Evolutionary conservation across 2,888 invertebrate genomes (phyloP).

Genomic region (Metacarcinus magister): DNA sequence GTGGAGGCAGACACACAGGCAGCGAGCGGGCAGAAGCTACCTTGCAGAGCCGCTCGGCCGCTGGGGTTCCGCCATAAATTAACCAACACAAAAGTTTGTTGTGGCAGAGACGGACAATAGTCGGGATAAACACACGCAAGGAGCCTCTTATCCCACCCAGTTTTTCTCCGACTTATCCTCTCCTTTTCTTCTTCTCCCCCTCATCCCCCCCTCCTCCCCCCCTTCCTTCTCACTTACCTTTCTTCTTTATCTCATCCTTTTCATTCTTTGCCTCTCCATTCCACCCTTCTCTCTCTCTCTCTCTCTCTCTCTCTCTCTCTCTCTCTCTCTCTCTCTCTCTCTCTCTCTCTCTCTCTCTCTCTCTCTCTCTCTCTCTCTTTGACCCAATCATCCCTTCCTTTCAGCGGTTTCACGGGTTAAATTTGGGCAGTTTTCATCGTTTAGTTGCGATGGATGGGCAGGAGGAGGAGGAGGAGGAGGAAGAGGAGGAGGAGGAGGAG

Average conservation of each 20-base stretch:
- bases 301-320: constrained; percentile 16
- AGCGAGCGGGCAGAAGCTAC: background rate
- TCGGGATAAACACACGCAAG: constrained; percentile 76
- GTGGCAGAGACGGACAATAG: constrained; percentile 77
- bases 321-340: background rate
- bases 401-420: background rate
- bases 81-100: constrained; percentile 78
- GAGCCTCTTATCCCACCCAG: constrained; percentile 52
- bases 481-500: background rate
- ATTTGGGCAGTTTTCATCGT: constrained; percentile 29
- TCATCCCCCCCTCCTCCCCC: background rate
- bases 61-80: constrained; percentile 75
- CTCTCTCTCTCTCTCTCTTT: constrained; percentile 43
- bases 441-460: background rate
- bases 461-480: background rate
- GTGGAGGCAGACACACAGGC: background rate
- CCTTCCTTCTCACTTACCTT: background rate
- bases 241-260: background rate
- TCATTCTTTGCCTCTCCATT: background rate
- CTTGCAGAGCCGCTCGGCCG: constrained; percentile 64
- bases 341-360: background rate
- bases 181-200: constrained; percentile 13
- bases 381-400: background rate
- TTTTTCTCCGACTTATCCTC: background rate
- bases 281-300: background rate